Evolutionary conservation across 1,140 invertebrate genomes (phyloP), one percentile per base, ranked within the genome.

Genomic region (Cydia splendana): DNA sequence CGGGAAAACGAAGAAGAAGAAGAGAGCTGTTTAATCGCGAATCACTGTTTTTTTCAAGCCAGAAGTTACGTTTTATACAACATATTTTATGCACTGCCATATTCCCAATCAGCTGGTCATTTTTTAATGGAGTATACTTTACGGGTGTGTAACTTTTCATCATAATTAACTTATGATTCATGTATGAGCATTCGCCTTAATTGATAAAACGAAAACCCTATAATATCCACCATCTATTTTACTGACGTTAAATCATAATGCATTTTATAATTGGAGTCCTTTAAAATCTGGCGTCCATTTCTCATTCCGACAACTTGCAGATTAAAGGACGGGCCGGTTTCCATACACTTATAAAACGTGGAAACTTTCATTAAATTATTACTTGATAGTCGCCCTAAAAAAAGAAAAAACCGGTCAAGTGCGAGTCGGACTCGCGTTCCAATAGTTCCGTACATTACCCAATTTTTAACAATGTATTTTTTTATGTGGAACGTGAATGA

Each of bases 121-220:
- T 18, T 24, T 57, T 57, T 18, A 13, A 57, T 57, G 5, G 2
- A 57, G n/a, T 57, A 13, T 48, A 45, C 12, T 53, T 53, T 53
- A 7, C 53, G 53, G 13, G 0, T 13, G 4, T 57, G 15, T 18
- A 7, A 18, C 53, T 18, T 18, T 48, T 15, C 3, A 48, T 48
- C 5, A 57, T 57, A 57, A 57, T 57, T n/a, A 57, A 57, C n/a
- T 13, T 57, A 7, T 57, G 0, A 57, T 57, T 57, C 6, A 57
- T 57, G 53, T 18, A 57, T 57, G 53, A 18, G 0, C 12, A 51
- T 53, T 18, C n/a, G 3, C 10, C 45, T 48, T 48, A 48, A 57
- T 57, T 57, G 53, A 57, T 18, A 57, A 57, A 57, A 57, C 12
- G 53, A 20, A n/a, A 57, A 57, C n/a, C 53, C n/a, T 57, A 18